Percentiles rank a stretch among this genome's conserved stretches.
These are phyloP conservation scores for Rhinopomastus cyanomelas DNA, from an alignment of 2,113 vertebrate genomes.

Conservation along the genomic window DNA sequence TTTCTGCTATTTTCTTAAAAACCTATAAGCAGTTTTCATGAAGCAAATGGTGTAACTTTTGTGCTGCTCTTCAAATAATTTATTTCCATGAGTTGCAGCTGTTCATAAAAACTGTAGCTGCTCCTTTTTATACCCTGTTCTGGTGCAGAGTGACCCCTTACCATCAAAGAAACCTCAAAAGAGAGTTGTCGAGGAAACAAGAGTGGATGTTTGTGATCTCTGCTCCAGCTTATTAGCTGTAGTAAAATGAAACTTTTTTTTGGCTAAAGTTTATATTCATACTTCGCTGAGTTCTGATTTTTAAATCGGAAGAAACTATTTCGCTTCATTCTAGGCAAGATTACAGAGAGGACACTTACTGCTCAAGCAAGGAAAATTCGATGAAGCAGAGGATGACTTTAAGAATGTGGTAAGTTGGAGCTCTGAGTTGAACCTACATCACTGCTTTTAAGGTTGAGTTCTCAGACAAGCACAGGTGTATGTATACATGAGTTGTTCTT, in stretches of 20 bases:
- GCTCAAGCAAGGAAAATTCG: conserved; percentile 93
- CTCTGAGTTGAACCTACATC: not conserved
- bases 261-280: not conserved
- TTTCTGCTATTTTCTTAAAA: not conserved
- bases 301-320: not conserved
- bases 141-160: not conserved
- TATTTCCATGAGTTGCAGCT: not conserved
- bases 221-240: not conserved
- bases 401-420: conserved; percentile 90
- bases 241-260: not conserved
- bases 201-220: not conserved
- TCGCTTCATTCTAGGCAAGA: conserved; percentile 80
- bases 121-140: not conserved
- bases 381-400: conserved; percentile 95
- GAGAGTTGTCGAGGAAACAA: not conserved
- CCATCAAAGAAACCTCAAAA: not conserved
- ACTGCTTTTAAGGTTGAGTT: not conserved
- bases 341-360: conserved; percentile 93
- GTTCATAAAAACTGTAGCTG: not conserved
- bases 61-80: not conserved
- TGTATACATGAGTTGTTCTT: not conserved
- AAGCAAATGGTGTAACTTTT: not conserved
- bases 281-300: not conserved
- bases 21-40: not conserved
- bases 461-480: not conserved